These are phyloP conservation scores for Nautilus pompilius DNA, from an alignment of 1,140 invertebrate species.

Conservation along the genomic window DNA sequence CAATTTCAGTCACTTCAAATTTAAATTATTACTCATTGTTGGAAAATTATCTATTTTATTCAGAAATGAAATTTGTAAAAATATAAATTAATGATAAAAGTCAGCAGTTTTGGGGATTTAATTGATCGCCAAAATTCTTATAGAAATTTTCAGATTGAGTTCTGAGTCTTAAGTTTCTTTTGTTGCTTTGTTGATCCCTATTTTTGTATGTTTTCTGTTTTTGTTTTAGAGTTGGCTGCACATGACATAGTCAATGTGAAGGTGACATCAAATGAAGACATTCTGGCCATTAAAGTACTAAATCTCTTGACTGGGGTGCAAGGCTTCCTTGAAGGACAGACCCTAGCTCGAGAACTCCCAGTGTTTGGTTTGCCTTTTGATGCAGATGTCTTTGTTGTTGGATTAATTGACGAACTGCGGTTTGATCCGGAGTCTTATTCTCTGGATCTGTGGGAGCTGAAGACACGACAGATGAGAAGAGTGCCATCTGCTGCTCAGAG, in stretches of 20 bases:
- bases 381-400: slow-evolving; percentile 38
- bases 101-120: background rate
- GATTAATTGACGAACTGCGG: slow-evolving; percentile 45
- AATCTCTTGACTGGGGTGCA: slow-evolving; percentile 32
- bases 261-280: slow-evolving; percentile 41
- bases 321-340: slow-evolving; percentile 28
- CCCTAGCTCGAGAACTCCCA: slow-evolving; percentile 39
- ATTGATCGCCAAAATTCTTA: background rate
- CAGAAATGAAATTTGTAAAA: background rate
- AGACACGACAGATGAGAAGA: slow-evolving; percentile 32
- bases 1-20: no score
- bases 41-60: background rate
- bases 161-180: background rate
- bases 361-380: slow-evolving; percentile 47
- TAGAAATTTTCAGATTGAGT: background rate
- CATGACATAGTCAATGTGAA: slow-evolving; percentile 38
- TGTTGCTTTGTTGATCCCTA: background rate
- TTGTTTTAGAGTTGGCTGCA: slow-evolving; percentile 38
- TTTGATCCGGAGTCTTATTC: slow-evolving; percentile 39
- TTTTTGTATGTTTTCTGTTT: background rate
- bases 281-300: slow-evolving; percentile 43
- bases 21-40: background rate
- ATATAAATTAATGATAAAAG: background rate
- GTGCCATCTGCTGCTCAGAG: slow-evolving; percentile 36
- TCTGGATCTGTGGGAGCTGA: slow-evolving; percentile 39